Evolutionary conservation across 2,888 invertebrate species (phyloP).

Genomic region (Drosophila ustulata): DNA sequence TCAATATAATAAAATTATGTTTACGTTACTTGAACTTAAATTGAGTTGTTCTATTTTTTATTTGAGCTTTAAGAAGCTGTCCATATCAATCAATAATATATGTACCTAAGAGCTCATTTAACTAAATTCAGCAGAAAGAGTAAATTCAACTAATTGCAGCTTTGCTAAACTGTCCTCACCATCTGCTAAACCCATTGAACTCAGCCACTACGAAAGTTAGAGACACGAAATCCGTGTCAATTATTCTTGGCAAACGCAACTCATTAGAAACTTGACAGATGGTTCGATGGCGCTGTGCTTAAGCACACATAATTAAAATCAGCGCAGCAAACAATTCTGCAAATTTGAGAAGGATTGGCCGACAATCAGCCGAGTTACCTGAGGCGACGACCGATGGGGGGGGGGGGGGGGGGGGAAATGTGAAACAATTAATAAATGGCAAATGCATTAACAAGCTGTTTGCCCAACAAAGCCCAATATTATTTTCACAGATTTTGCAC

Average conservation of each 20-base stretch:
- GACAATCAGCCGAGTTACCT: neutral
- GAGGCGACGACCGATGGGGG: neutral
- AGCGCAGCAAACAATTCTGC: neutral
- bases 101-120: too few species aligned
- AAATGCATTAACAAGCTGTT: slow-evolving; percentile 37
- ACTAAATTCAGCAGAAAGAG: too few species aligned
- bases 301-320: neutral
- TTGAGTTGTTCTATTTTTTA: too few species aligned
- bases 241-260: too few species aligned
- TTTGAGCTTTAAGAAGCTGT: too few species aligned
- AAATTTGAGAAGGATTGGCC: neutral
- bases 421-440: slow-evolving; percentile 28
- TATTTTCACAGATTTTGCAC: slow-evolving; percentile 17
- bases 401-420: too few species aligned
- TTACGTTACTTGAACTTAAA: too few species aligned
- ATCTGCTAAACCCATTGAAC: neutral
- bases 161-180: neutral
- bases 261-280: neutral
- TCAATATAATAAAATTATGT: too few species aligned
- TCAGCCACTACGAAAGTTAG: neutral
- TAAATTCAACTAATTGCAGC: too few species aligned
- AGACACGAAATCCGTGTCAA: neutral
- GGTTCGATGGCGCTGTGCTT: neutral
- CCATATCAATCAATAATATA: too few species aligned
- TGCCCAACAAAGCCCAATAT: slow-evolving; percentile 14